Evolutionary conservation across 2,888 invertebrate species (phyloP), one percentile per base, ranked within the genome.

Genomic region (Dermolepida albohirtum): DNA sequence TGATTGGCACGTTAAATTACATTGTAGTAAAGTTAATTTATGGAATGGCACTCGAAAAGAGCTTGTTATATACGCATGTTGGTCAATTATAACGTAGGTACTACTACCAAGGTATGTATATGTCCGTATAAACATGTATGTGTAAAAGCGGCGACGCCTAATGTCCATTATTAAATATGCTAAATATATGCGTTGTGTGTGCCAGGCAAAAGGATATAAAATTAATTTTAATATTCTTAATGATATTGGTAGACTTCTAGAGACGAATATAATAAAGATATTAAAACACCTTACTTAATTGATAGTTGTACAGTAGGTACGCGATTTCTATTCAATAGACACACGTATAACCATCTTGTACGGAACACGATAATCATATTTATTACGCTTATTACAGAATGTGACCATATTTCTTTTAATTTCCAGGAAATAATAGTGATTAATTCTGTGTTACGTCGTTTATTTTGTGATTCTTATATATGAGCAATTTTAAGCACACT

Each of bases 1-100:
- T 62, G 59, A 62, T 49, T 62, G 59, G 47, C 59, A 62, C 59
- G 29, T 62, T 62, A 49, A 62, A 62, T 62, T 62, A 62, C 59
- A 62, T 62, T 62, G 47, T 62, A 62, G 17, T 29, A 16, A 34
- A 34, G 59, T 34, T 62, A 62, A 62, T 62, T 62, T 62, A 34
- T 62, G 59, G 59, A 62, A 62, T 62, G 47, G 59, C 34, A 34
- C 47, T 62, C 34, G 47, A 14, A n/a, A 34, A 39, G 27, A 22
- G 22, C 8, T 43, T 43, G 16, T 47, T 34, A 49, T 34, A 34
- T 22, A 59, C 14, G 44, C 43, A 22, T 10, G 14, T 16, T 43
- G 27, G 17, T 12, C 22, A 41, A 22, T 49, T 49, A 49, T 22
- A 49, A 10, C 10, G 34, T 34, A 34, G 8, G 8, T 34, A 34